phyloP scores from a whole-genome alignment of 2,888 invertebrate species.

The Ichneumoninae sp. region DNA sequence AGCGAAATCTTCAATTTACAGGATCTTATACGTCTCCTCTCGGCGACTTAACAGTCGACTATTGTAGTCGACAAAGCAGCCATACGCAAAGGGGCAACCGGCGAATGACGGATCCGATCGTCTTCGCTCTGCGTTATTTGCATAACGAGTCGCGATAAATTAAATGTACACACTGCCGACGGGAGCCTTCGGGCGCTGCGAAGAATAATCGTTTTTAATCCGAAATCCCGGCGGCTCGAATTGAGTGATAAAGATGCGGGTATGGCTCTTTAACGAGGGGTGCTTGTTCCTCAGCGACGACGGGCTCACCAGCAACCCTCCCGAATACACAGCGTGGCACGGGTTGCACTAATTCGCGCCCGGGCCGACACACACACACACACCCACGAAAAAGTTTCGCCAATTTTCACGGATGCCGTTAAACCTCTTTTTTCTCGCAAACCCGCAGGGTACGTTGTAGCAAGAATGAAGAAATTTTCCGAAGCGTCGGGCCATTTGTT shows the following conservation, averaged over 20 bases:
- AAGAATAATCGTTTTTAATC: constrained; percentile 42
- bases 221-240: constrained; percentile 9
- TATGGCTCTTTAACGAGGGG: constrained; percentile 44
- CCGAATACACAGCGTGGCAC: background rate
- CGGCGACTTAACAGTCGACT: background rate
- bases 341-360: constrained; percentile 44
- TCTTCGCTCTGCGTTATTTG: constrained; percentile 16
- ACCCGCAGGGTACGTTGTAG: background rate
- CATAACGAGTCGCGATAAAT: constrained; percentile 28
- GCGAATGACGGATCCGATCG: constrained; percentile 13
- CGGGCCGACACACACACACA: background rate
- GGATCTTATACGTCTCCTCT: constrained; percentile 24
- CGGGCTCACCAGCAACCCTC: constrained; percentile 2
- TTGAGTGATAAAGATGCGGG: constrained; percentile 52
- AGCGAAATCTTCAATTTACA: constrained; percentile 49
- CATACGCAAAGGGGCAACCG: background rate
- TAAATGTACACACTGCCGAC: background rate
- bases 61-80: constrained; percentile 21
- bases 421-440: constrained; percentile 8
- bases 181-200: background rate
- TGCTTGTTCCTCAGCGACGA: constrained; percentile 4
- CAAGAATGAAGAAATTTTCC: constrained; percentile 4
- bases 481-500: constrained; percentile 22
- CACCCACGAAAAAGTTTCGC: constrained; percentile 31
- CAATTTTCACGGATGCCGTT: constrained; percentile 29